These are phyloP conservation scores for Staurois parvus DNA, from an alignment of 2,797 vertebrate species.

Conservation along the genomic window DNA sequence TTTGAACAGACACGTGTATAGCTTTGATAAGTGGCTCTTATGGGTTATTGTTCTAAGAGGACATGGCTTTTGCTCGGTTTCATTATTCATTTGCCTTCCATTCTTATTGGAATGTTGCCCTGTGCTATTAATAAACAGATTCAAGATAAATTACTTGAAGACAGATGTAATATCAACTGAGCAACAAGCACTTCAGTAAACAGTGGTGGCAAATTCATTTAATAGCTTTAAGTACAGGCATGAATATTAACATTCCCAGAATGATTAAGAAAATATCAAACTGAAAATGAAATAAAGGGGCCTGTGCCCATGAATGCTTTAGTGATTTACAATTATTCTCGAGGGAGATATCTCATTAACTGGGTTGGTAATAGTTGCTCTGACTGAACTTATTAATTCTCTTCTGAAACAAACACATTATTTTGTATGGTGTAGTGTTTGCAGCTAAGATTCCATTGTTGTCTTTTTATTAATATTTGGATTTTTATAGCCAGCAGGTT, in stretches of 20 bases:
- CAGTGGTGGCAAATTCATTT: slow-evolving; percentile 1
- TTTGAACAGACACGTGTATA: neutral
- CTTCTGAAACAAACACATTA: neutral
- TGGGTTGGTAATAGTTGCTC: neutral
- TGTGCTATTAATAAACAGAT: slow-evolving; percentile 9
- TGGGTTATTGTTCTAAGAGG: slow-evolving; percentile 13
- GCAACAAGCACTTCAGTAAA: slow-evolving; percentile 6
- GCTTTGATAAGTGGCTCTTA: slow-evolving; percentile 1
- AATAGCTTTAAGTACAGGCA: slow-evolving; percentile 15
- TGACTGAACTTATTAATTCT: neutral
- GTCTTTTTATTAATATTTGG: no score
- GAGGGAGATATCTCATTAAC: slow-evolving; percentile 14
- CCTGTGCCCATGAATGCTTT: slow-evolving; percentile 23
- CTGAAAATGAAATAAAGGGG: slow-evolving; percentile 40
- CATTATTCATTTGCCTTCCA: slow-evolving; percentile 23
- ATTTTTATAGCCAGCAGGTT: no score
- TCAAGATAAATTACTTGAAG: slow-evolving; percentile 6
- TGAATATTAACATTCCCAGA: slow-evolving; percentile 20
- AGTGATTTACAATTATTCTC: slow-evolving; percentile 41
- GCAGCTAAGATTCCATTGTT: neutral
- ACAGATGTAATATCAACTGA: slow-evolving; percentile 2
- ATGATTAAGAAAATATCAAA: slow-evolving; percentile 32
- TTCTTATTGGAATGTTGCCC: slow-evolving; percentile 9
- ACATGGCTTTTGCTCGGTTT: neutral
- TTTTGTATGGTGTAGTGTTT: neutral